Evolutionary conservation across 2,113 vertebrate genomes (phyloP).

Genomic region (Chamaea fasciata): DNA sequence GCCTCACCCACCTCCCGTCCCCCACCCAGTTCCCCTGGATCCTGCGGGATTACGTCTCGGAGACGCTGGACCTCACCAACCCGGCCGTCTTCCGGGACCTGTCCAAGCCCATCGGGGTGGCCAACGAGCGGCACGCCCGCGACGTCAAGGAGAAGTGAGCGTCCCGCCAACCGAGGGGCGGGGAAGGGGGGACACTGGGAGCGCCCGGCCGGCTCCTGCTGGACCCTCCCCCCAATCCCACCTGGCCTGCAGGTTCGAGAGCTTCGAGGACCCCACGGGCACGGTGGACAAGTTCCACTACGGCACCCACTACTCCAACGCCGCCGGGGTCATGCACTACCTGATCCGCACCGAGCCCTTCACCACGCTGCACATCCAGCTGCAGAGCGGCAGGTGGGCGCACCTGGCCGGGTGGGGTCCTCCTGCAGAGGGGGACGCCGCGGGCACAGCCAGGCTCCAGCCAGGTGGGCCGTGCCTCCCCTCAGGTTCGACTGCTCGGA

Average conservation of each 20-base stretch:
- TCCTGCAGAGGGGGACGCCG: accelerated
- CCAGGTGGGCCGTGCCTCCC: not conserved
- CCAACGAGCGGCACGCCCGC: conserved; percentile 89
- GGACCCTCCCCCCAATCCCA: not conserved
- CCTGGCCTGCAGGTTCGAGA: conserved; percentile 81
- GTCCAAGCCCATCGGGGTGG: conserved; percentile 95
- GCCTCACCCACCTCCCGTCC: not conserved
- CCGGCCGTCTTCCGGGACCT: conserved; percentile 89
- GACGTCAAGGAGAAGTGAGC: conserved; percentile 94
- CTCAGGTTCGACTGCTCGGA: conserved; percentile 95
- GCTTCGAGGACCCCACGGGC: conserved; percentile 94
- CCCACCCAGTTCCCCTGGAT: conserved; percentile 90
- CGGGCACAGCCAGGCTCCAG: accelerated
- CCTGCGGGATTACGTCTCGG: conserved; percentile 87
- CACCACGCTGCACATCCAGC: conserved; percentile 93
- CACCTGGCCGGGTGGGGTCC: accelerated
- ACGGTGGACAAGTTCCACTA: conserved; percentile 97
- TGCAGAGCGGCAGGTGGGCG: conserved; percentile 90
- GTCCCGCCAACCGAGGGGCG: accelerated
- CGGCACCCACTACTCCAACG: conserved; percentile 98
- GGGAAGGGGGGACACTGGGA: accelerated
- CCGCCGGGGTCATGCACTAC: conserved; percentile 99
- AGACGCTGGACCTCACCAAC: conserved; percentile 84
- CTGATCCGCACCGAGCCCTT: conserved; percentile 97
- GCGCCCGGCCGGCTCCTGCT: accelerated